Evolutionary conservation across 2,113 vertebrate species (phyloP), one percentile per base, ranked within the genome.

Genomic region (Uria aalge): DNA sequence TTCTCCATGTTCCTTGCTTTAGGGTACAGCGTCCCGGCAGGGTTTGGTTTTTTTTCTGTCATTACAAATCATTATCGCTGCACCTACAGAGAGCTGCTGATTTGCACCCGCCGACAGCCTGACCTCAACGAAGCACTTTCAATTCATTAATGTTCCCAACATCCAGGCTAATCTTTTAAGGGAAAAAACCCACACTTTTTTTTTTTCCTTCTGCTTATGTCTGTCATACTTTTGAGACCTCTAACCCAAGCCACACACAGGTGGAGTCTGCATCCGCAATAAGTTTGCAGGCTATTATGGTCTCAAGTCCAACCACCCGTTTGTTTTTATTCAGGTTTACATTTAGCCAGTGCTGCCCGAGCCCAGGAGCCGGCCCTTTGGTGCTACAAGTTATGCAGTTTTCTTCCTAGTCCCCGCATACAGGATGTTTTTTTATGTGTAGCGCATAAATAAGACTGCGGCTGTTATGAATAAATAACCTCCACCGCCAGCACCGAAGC

Each of bases 241-340:
- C 53, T 29, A 30, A 47, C 66, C n/a, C 47, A 50, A 60, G 11
- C 47, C 40, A 12, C 26, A 4, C 21, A 10, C 17, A 10, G 30
- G 50, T 11, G 48, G 69, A 47, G 40, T 38, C 43, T 29, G 30
- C 45, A 45, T 22, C 32, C 2, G 1, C 15, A 11, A 29, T 6
- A 17, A 2, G 15, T 20, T 16, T 69, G 68, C 12, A 16, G 41
- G 50, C 12, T 71, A 2, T 21, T 19, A 10, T 0, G 2, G 38
- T 36, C 69, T 41, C 50, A 20, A 53, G 13, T 8, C 32, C 53
- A 7, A 11, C 19, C 5, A 8, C 19, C 12, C 4, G 1, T 22
- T 5, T 6, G 4, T 41, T 68, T 22, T 40, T 21, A 22, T 9
- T 59, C 75, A 15, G 34, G 20, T 73, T 73, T 66, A 12, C 20